Conservation (phyloP, 2,888 invertebrate genomes). For the Morpho deidamia region DNA sequence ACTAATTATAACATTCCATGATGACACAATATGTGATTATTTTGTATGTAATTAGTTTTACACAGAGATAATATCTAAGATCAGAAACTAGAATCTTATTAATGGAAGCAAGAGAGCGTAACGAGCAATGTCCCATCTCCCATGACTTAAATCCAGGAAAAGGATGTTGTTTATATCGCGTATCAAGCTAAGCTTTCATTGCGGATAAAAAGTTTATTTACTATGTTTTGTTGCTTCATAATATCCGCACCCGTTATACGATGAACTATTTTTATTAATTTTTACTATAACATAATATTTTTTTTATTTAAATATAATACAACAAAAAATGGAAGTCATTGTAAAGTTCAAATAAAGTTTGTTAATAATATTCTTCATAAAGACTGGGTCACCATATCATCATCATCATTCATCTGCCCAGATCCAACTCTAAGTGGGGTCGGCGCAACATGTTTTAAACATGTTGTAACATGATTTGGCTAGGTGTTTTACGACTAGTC, state of each 20-base stretch:
- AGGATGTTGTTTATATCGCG: conserved; percentile 9
- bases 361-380: no score
- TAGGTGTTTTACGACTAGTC: no score
- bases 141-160: conserved; percentile 16
- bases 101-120: conserved; percentile 52
- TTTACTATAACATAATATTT: neutral
- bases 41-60: conserved; percentile 44
- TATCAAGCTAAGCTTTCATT: conserved; percentile 11
- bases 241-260: conserved; percentile 3
- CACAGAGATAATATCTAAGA: conserved; percentile 44
- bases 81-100: conserved; percentile 55
- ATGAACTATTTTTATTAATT: neutral
- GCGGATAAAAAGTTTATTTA: conserved; percentile 13
- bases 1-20: conserved; percentile 37
- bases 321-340: no score
- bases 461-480: no score
- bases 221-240: conserved; percentile 3
- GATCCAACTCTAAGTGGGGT: no score
- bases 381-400: no score
- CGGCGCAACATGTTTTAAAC: no score
- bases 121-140: conserved; percentile 16
- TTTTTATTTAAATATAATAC: no score
- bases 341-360: no score
- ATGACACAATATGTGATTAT: conserved; percentile 50
- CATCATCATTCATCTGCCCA: no score